Percentiles rank a stretch among this genome's conserved stretches.
Evolutionary conservation across 2,797 vertebrate genomes (phyloP).

Genomic region (Anabacerthia variegaticeps): DNA sequence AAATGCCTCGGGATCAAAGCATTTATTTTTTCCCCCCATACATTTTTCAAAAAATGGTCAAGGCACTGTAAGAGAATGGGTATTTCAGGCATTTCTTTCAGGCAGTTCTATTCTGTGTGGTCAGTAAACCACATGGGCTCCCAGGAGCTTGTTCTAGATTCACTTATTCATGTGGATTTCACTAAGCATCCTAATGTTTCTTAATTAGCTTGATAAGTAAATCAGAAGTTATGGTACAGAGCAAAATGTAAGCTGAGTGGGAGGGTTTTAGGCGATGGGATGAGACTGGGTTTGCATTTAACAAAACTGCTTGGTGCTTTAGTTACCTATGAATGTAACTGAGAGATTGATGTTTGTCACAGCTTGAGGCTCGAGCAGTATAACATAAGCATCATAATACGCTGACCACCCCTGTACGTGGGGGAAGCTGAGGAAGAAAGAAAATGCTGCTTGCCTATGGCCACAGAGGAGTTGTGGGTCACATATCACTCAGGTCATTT

Average conservation of each 20-base stretch:
- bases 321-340: background rate
- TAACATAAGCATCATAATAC: too few species aligned
- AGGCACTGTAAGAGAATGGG: background rate
- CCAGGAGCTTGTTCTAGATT: background rate
- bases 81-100: background rate
- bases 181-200: background rate
- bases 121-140: background rate
- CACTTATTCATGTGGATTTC: background rate
- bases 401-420: background rate
- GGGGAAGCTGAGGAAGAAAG: background rate
- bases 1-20: background rate
- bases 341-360: background rate
- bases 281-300: background rate
- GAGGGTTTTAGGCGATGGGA: background rate
- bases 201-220: conserved; percentile 18
- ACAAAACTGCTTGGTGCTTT: background rate
- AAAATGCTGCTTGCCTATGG: background rate
- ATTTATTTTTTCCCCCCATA: background rate
- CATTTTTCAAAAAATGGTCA: background rate
- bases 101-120: background rate
- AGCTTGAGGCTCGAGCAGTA: background rate
- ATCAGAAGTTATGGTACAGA: background rate
- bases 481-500: background rate
- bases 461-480: background rate
- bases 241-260: background rate